Percentiles rank a stretch among this genome's conserved stretches.
Evolutionary conservation across 30 jellyfish, hydroid and myxozoan genomes (phyloP).

Genomic region (Aurelia aurita complex sp. Pacific): DNA sequence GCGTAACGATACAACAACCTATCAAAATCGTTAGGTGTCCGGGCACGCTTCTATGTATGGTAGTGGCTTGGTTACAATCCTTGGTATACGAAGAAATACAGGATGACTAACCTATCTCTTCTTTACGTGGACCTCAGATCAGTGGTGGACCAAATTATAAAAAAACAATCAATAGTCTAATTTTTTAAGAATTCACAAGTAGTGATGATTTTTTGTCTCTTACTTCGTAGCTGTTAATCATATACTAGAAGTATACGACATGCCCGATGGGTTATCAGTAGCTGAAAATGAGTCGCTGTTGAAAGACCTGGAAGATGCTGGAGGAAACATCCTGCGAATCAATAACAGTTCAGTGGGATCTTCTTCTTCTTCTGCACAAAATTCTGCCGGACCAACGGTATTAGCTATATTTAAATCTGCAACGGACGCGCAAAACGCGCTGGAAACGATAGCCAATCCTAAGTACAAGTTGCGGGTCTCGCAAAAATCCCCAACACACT

Average conservation of each 20-base stretch:
- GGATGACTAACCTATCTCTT: too few relatives aligned
- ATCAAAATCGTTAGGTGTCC: too few relatives aligned
- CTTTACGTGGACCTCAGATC: too few relatives aligned
- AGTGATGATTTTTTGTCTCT: background rate
- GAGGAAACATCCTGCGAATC: slow-evolving; percentile 83
- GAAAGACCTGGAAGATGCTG: slow-evolving; percentile 76
- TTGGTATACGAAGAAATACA: too few relatives aligned
- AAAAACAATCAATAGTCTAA: too few relatives aligned
- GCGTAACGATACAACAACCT: too few relatives aligned
- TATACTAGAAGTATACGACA: slow-evolving; percentile 84
- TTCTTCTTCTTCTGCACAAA: slow-evolving; percentile 29
- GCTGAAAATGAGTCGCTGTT: slow-evolving; percentile 76
- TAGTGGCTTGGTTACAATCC: too few relatives aligned
- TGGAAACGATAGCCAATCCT: slow-evolving; percentile 85
- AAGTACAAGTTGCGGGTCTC: slow-evolving; percentile 92
- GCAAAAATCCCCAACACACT: slow-evolving; percentile 95
- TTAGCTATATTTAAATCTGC: slow-evolving; percentile 91
- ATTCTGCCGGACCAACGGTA: slow-evolving; percentile 78
- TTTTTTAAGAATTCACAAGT: background rate
- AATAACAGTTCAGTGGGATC: slow-evolving; percentile 81
- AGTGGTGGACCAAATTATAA: too few relatives aligned
- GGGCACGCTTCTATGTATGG: too few relatives aligned
- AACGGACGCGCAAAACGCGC: slow-evolving; percentile 88
- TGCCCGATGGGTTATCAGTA: slow-evolving; percentile 78
- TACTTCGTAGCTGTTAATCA: slow-evolving; percentile 81